Evolutionary conservation across 2,113 vertebrate species (phyloP).

Genomic region (Ariopsis seemanni): DNA sequence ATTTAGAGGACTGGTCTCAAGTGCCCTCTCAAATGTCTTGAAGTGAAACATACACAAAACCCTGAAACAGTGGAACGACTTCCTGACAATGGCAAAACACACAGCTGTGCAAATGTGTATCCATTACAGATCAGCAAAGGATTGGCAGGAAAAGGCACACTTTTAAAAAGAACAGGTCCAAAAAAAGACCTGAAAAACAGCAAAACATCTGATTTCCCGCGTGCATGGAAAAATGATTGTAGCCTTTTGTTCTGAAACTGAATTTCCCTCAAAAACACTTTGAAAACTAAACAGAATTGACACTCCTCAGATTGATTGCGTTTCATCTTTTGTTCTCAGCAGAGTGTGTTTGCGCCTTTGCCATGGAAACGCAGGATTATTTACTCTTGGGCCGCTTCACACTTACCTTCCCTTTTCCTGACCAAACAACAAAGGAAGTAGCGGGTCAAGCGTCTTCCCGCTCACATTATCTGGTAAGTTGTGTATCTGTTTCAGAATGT

Average conservation of each 20-base stretch:
- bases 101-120: conserved; percentile 64
- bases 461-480: conserved; percentile 72
- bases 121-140: conserved; percentile 68
- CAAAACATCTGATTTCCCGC: conserved; percentile 71
- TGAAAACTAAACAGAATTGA: conserved; percentile 84
- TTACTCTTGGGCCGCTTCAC: conserved; percentile 74
- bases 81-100: conserved; percentile 71
- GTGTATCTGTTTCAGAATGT: conserved; percentile 56
- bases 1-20: background rate
- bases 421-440: conserved; percentile 78
- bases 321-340: conserved; percentile 70
- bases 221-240: conserved; percentile 70
- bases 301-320: conserved; percentile 79
- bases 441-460: conserved; percentile 73
- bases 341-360: conserved; percentile 75
- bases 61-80: conserved; percentile 73
- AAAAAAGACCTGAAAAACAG: conserved; percentile 60
- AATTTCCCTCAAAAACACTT: conserved; percentile 75
- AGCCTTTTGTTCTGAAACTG: conserved; percentile 72
- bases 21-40: conserved; percentile 35
- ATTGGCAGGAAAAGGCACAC: conserved; percentile 67
- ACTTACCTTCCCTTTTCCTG: conserved; percentile 75
- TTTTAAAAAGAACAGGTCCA: conserved; percentile 60
- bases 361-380: conserved; percentile 81
- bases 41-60: conserved; percentile 69